Percentiles rank a stretch among this genome's conserved stretches.
These are phyloP conservation scores for Craseonycteris thonglongyai DNA, from an alignment of 2,113 vertebrate species.

Conservation along the genomic window DNA sequence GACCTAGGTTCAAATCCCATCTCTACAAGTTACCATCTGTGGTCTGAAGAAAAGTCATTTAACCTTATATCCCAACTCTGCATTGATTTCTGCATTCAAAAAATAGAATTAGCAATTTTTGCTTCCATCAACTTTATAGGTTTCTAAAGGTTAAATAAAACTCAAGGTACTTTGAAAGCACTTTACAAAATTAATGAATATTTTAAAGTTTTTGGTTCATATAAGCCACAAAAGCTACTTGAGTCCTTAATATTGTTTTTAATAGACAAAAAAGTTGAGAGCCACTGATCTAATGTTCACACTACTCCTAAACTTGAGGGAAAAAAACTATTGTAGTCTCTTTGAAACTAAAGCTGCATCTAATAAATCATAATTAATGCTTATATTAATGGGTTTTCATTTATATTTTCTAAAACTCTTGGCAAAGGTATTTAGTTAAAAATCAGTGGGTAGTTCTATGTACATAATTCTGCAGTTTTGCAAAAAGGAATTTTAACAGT, in stretches of 20 bases:
- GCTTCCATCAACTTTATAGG: background rate
- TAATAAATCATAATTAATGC: background rate
- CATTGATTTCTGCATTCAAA: background rate
- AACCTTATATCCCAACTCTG: background rate
- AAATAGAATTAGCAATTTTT: background rate
- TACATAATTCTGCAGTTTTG: background rate
- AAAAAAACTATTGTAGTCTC: background rate
- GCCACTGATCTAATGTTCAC: background rate
- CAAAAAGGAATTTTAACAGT: background rate
- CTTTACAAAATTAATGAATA: background rate
- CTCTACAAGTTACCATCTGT: background rate
- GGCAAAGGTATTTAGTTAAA: background rate
- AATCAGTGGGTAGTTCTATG: background rate
- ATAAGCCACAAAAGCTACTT: background rate
- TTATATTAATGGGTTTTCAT: constrained; percentile 9
- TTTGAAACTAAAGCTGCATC: background rate
- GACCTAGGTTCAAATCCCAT: background rate
- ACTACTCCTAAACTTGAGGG: background rate
- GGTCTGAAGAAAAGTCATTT: background rate
- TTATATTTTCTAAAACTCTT: background rate
- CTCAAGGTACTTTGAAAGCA: background rate
- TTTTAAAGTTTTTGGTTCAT: background rate
- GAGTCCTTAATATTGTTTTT: constrained; percentile 11
- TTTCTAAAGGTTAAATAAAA: constrained; percentile 10
- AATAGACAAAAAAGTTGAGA: background rate